Base-by-base conservation (phyloP, 2,797 vertebrate genomes). In the Austrolebias charrua region DNA sequence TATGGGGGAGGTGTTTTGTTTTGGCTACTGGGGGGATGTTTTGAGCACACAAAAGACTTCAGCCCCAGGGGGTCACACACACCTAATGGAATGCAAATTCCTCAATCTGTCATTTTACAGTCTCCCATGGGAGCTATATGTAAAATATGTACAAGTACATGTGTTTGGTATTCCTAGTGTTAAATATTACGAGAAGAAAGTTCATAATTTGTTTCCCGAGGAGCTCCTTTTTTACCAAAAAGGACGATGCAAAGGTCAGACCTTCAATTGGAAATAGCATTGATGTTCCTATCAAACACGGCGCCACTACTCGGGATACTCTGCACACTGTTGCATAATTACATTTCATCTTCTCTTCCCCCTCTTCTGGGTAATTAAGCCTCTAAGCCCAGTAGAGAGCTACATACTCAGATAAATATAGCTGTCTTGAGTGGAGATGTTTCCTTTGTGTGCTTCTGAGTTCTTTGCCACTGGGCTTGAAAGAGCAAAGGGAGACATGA, bases 281-380 rank as follows among this genome's bases (percentile, higher is more conserved):
- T 46, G 60, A 74, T 64, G 56, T 61, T 16, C 4, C 55, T 12
- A 51, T 76, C 50, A 65, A 61, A 51, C 70, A 67, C 52, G 66
- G 65, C 64, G 49, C 35, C 58, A 12, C 61, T 71, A 69, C 64
- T 72, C 18, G 63, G 60, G 43, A 58, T 68, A 53, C 51, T 11
- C 13, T 43, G 24, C 62, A 60, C 73, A 79, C 69, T 66, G 71
- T 67, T 82, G 71, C 75, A 67, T 87, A 79, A 82, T 86, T 87
- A 56, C 73, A 76, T 84, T 86, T 84, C 65, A 71, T 77, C 83
- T 79, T 79, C 59, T 51, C 49, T 71, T 74, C 71, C 69, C 72
- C 73, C 66, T 81, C 76, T 82, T 86, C 64, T 76, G 75, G 73
- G 82, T 82, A 89, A 89, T 88, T 88, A 88, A 83, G 76, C 69